Percentiles rank a stretch among this genome's conserved stretches.
Conservation (phyloP, 2,888 invertebrate genomes). For the Latrodectus elegans region DNA sequence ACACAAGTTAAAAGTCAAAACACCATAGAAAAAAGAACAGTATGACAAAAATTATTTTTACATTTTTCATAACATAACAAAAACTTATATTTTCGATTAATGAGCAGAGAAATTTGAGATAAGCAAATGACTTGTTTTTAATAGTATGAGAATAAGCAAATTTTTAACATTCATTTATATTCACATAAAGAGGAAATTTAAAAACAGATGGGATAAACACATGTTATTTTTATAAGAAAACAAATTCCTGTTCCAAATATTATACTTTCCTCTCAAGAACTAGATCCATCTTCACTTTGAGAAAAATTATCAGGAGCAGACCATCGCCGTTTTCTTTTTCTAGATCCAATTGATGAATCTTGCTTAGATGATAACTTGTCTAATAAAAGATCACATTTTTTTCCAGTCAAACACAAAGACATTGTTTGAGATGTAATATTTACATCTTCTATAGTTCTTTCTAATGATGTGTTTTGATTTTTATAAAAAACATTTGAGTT, state of each 20-base stretch:
- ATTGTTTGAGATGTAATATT: conserved; percentile 19
- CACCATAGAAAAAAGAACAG: no score
- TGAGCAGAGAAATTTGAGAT: no score
- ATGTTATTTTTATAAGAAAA: no score
- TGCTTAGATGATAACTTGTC: conserved; percentile 23
- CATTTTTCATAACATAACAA: no score
- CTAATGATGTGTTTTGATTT: conserved; percentile 7
- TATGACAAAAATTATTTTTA: no score
- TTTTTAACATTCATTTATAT: no score
- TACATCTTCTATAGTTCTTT: conserved; percentile 15
- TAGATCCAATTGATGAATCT: background rate
- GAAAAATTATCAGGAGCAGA: conserved; percentile 65
- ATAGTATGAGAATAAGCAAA: no score
- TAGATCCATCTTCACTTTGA: conserved; percentile 33
- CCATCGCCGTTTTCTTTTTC: conserved; percentile 62
- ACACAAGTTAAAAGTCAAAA: no score
- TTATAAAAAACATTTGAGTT: conserved; percentile 5
- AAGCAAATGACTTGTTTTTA: no score
- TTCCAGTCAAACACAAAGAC: conserved; percentile 9
- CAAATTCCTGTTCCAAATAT: background rate
- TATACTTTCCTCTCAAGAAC: conserved; percentile 14
- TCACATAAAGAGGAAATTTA: no score
- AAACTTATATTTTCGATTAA: no score
- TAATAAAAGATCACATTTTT: conserved; percentile 3
- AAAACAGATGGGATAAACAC: no score